A percentile compares a stretch with the other conserved stretches of the same genome.
These are phyloP conservation scores for Mormyrops attenuatus DNA, from an alignment of 2,797 vertebrate genomes.

Conservation along the genomic window DNA sequence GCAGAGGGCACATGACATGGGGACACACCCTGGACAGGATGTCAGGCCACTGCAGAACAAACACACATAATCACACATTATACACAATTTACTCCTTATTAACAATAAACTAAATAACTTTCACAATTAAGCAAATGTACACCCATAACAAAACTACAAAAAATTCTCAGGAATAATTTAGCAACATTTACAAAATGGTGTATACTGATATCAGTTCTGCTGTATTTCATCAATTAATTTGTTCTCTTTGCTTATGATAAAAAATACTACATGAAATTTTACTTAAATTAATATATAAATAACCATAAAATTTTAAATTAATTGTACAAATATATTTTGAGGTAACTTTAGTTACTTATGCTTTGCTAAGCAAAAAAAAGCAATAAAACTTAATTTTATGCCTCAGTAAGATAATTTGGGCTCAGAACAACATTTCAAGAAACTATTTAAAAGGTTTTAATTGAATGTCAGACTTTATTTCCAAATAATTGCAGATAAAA, in stretches of 20 bases:
- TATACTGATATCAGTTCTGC: background rate
- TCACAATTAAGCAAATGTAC: background rate
- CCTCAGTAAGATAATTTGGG: conserved; percentile 53
- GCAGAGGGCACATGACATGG: background rate
- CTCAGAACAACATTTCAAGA: conserved; percentile 56
- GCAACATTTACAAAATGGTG: background rate
- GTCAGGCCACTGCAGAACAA: background rate
- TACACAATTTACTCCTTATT: background rate
- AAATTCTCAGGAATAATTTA: conserved; percentile 7
- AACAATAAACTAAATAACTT: background rate
- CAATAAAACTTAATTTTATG: conserved; percentile 57
- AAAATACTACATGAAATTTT: background rate
- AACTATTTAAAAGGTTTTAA: conserved; percentile 56
- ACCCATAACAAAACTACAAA: background rate
- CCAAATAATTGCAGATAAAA: conserved; percentile 29
- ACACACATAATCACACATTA: background rate
- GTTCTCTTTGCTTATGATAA: background rate
- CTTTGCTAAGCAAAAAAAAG: conserved; percentile 41
- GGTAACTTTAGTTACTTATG: background rate
- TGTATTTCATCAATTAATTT: background rate
- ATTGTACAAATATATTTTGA: background rate
- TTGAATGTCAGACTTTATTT: conserved; percentile 50
- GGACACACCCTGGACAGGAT: background rate
- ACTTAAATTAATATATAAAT: conserved; percentile 5
- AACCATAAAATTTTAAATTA: background rate